Conservation (phyloP, 2,113 vertebrate genomes). For the Leucoraja erinaceus region DNA sequence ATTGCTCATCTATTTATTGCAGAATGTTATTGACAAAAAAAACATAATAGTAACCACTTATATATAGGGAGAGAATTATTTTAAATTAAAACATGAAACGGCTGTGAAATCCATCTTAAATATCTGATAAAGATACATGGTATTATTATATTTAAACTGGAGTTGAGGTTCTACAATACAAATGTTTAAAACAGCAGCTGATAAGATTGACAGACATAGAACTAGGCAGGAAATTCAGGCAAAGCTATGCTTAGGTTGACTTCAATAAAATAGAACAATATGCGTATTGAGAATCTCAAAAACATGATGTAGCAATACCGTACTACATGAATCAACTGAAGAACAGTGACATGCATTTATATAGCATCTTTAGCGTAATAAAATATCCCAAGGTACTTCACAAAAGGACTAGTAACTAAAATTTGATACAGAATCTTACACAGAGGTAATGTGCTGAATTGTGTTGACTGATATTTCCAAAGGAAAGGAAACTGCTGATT, state of each 20-base stretch:
- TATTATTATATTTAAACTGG: not conserved
- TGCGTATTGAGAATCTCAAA: not conserved
- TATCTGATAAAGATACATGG: not conserved
- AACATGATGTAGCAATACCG: not conserved
- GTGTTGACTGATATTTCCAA: too few species aligned
- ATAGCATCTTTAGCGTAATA: too few species aligned
- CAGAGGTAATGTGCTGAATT: too few species aligned
- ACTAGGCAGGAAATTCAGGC: not conserved
- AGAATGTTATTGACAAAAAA: conserved; percentile 4
- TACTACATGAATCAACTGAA: not conserved
- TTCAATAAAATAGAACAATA: not conserved
- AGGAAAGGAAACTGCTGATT: too few species aligned
- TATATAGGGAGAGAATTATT: conserved; percentile 19
- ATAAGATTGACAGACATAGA: not conserved
- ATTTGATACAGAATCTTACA: too few species aligned
- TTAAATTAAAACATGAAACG: not conserved
- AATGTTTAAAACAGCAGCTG: not conserved
- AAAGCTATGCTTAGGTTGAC: not conserved
- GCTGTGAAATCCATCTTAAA: not conserved
- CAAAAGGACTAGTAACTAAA: too few species aligned
- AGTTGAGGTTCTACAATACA: not conserved
- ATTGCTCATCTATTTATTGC: not conserved
- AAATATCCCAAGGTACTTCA: too few species aligned
- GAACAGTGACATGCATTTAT: too few species aligned
- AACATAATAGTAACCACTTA: not conserved